Base-by-base conservation (phyloP, 2,888 invertebrate species). In the Orgyia antiqua region DNA sequence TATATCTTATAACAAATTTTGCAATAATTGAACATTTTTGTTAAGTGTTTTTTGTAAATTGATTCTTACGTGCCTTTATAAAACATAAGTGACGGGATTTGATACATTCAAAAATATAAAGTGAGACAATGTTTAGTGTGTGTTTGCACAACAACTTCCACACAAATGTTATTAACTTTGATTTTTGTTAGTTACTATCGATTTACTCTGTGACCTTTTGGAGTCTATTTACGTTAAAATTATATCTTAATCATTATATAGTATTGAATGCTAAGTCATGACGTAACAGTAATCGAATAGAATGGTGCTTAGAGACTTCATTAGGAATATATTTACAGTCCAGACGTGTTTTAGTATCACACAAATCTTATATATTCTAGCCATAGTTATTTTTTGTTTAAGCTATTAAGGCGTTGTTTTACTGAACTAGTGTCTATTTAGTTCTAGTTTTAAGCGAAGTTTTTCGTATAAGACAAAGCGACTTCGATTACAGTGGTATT, bases 221-320 rank as follows among this genome's bases (percentile, higher is more conserved):
- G 68, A 78, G 79, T 78, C 73, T 75, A 55, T 58, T 69, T 79
- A 75, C 69, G 68, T 76, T 78, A 68, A 66, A 73, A 63, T 63
- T 71, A 69, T 70, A 67, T 70, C 48, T 53, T 73, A 72, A 67
- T 68, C 68, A 61, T 40, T 60, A 69, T 6, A 64, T 20, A 78
- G 76, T 82, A 79, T 79, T 78, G 68, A 75, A 70, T 65, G 74
- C 73, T 82, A 76, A 79, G 80, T 84, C 80, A 75, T 68, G 56
- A 58, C 47, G 67, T 72, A 76, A 78, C 76, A 68, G 74, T 73
- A 68, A 84, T 83, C 83, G 86, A 86, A 86, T 84, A 84, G 79
- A 84, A 82, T 82, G 86, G 86, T 86, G 86, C 86, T 86, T 86
- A 82, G 80, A 75, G 60, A 77, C 77, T 79, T 76, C 62, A 66